A percentile compares a stretch with the other conserved stretches of the same genome.
Evolutionary conservation across 2,888 invertebrate genomes (phyloP).

Genomic region (Mythimna ferrago): DNA sequence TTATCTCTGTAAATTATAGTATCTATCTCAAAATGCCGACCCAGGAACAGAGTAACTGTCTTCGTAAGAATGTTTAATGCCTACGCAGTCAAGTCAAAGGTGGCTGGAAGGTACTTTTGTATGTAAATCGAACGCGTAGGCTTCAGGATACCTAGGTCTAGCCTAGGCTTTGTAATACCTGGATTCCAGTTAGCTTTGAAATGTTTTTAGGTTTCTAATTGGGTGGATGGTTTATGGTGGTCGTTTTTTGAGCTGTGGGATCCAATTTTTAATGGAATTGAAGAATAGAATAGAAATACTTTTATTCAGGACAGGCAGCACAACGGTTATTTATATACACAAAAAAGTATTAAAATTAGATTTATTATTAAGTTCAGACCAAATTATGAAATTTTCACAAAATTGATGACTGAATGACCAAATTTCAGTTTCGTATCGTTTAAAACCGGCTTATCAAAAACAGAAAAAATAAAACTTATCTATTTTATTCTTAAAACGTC

Average conservation of each 20-base stretch:
- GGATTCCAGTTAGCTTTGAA: slow-evolving; percentile 68
- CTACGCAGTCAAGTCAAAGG: slow-evolving; percentile 84
- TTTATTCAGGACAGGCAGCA: too few species aligned
- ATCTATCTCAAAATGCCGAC: slow-evolving; percentile 57
- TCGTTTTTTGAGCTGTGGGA: neutral
- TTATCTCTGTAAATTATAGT: slow-evolving; percentile 49
- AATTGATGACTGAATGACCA: too few species aligned
- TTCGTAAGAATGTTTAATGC: slow-evolving; percentile 81
- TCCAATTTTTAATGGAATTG: neutral
- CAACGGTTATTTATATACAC: too few species aligned
- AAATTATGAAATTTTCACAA: too few species aligned
- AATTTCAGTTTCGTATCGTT: too few species aligned
- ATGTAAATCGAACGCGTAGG: slow-evolving; percentile 89
- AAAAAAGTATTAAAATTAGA: neutral
- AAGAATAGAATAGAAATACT: too few species aligned
- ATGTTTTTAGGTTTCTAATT: slow-evolving; percentile 66
- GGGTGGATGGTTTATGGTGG: slow-evolving; percentile 28
- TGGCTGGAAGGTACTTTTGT: slow-evolving; percentile 84
- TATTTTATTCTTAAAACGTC: too few species aligned
- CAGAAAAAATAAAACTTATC: rapidly evolving
- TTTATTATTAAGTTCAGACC: neutral
- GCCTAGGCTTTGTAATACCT: slow-evolving; percentile 78
- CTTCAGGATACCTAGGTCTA: slow-evolving; percentile 67
- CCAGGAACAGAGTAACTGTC: slow-evolving; percentile 61
- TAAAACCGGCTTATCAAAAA: too few species aligned